Base-by-base conservation (phyloP, 2,113 vertebrate species). In the Ciconia maguari region DNA sequence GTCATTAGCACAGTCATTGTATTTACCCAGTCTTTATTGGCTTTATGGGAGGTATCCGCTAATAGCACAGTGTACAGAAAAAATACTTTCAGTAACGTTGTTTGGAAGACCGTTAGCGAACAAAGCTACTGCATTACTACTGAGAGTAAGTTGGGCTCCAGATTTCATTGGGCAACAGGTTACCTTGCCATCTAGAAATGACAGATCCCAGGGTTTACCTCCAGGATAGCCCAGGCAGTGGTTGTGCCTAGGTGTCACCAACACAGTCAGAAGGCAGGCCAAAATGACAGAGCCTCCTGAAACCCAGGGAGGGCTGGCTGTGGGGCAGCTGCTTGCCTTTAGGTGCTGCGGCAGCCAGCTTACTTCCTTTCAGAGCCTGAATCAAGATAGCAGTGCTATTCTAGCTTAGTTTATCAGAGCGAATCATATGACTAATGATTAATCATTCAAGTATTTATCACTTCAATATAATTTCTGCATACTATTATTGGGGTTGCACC, bases 361-460 rank as follows among this genome's bases (percentile, higher is more conserved):
- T 55, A 8, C 72, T 89, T 82, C 48, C 57, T 91, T 94, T 85
- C 77, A 79, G 74, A 96, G 91, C 32, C n/a, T 41, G 64, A 64
- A 91, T 76, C 44, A 80, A 57, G 72, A 71, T 1, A 89, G 77
- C n/a, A 60, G 20, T 36, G 58, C 82, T 96, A 57, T 85, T 91
- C 78, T 34, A 48, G 8, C 58, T 80, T 29, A 89, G 57, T 7
- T 93, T 85, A 72, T 87, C 74, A 54, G 79, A 65, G 70, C 1
- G 3, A 95, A 76, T 93, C 91, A 76, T 89, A 84, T 65, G 89
- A 89, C 81, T 79, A 68, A 91, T 85, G 89, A 82, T 46, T 91
- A 94, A 94, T 58, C 78, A 71, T 69, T 87, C 66, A 94, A 85
- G 27, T 51, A 91, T 95, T 94, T 89, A 87, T 91, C 81, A 86